Evolutionary conservation across 2,797 vertebrate species (phyloP), one percentile per base, ranked within the genome.

Genomic region (Rhinatrema bivittatum): DNA sequence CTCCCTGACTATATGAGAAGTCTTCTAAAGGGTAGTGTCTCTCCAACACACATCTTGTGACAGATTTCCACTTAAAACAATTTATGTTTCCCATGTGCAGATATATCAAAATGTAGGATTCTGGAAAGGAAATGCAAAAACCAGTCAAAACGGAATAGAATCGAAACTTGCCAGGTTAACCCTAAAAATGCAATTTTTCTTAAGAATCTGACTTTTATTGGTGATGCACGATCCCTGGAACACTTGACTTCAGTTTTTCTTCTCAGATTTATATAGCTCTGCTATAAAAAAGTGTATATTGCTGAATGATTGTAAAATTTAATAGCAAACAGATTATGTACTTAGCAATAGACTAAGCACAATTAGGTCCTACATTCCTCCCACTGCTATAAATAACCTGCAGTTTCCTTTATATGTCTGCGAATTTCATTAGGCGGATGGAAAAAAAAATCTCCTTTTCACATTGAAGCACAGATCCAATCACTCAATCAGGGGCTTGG

Each of bases 301-400:
- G 71, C 56, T 74, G 71, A 73, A 70, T 70, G 75, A 53, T 68
- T 72, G 60, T 76, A 80, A 70, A 81, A 50, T 65, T 72, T 84
- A 84, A 87, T 72, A 75, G 73, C 74, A 85, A 86, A 86, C 87
- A 88, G 85, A 85, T 85, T 69, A 78, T 66, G 50, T 57, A 62
- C 79, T 81, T 56, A 78, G 78, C 68, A 79, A 88, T 77, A 89
- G 87, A 89, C 87, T 87, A 88, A 91, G 91, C 86, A 90, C 79
- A 91, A 91, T 93, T 90, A 90, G 73, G 61, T 38, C 57, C 75
- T 75, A 79, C 88, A 89, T 91, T 91, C 87, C 86, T 87, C 62
- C 71, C 55, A 45, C 74, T 79, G 85, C 88, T 92, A 90, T 91
- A 93, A 94, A 94, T 97, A 94, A 87, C 76, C 78, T 57, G 67